Conservation (phyloP, 2,797 vertebrate species). For the Otus scops region DNA sequence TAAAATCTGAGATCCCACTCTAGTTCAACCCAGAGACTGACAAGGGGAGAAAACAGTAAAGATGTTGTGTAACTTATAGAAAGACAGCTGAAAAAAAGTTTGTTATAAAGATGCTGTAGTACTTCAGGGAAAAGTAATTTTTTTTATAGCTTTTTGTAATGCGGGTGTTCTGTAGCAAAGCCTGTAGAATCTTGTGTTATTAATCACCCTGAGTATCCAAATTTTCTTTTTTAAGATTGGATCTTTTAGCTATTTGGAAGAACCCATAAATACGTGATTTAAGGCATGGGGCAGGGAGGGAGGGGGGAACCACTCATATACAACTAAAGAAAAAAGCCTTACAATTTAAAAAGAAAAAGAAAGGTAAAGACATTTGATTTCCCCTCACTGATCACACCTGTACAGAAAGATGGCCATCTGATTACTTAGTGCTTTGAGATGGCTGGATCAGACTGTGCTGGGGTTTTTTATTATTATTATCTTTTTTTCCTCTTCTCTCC, state of each 20-base stretch:
- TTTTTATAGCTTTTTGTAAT: not conserved
- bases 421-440: slow-evolving; percentile 12
- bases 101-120: not conserved
- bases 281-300: not conserved
- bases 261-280: not conserved
- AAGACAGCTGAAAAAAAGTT: not conserved
- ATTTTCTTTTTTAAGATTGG: not conserved
- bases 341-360: not conserved
- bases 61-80: not conserved
- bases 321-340: not conserved
- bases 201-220: not conserved
- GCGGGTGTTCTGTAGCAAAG: not conserved
- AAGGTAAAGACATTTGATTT: slow-evolving; percentile 4
- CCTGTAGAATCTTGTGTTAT: not conserved
- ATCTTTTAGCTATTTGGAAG: not conserved
- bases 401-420: not conserved
- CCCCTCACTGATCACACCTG: not conserved
- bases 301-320: not conserved
- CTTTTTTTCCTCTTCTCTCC: not conserved
- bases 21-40: not conserved
- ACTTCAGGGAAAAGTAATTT: not conserved
- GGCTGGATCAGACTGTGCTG: not conserved
- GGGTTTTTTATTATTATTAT: not conserved
- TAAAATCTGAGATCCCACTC: not conserved
- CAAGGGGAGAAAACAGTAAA: not conserved